These are phyloP conservation scores for Aulostomus chinensis DNA, from an alignment of 2,797 vertebrate species.

Conservation along the genomic window DNA sequence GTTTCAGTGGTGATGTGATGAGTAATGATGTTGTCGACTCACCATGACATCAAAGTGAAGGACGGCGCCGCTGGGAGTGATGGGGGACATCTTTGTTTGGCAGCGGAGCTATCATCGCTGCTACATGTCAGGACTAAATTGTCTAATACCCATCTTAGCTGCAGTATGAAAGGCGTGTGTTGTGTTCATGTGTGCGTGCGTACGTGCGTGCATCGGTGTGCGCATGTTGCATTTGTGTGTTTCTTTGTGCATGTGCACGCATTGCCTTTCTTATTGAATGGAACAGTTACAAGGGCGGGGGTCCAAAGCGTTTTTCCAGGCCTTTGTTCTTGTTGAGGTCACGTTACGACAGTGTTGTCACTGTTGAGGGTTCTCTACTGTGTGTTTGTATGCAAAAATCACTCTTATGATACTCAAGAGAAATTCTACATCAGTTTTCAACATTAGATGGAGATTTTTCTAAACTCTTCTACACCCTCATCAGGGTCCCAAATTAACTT, in stretches of 20 bases:
- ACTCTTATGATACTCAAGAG: slow-evolving; percentile 50
- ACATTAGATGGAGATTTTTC: slow-evolving; percentile 6
- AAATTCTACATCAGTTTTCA: slow-evolving; percentile 66
- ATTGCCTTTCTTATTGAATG: slow-evolving; percentile 71
- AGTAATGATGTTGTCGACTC: slow-evolving; percentile 72
- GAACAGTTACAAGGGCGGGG: slow-evolving; percentile 49
- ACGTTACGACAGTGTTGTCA: slow-evolving; percentile 47
- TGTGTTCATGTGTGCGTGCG: slow-evolving; percentile 45
- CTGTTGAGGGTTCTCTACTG: slow-evolving; percentile 52
- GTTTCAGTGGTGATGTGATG: slow-evolving; percentile 73
- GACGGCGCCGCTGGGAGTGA: slow-evolving; percentile 51
- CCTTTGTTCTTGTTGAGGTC: slow-evolving; percentile 65
- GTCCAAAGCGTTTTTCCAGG: slow-evolving; percentile 59
- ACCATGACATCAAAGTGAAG: slow-evolving; percentile 64
- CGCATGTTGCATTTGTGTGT: slow-evolving; percentile 74
- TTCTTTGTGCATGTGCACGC: slow-evolving; percentile 80
- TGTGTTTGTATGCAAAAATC: slow-evolving; percentile 70
- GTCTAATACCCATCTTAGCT: slow-evolving; percentile 66
- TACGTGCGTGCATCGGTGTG: slow-evolving; percentile 58
- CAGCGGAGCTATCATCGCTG: slow-evolving; percentile 50
- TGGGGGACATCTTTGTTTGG: slow-evolving; percentile 40
- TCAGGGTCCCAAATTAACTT: too few relatives aligned
- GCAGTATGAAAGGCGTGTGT: slow-evolving; percentile 63
- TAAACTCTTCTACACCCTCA: too few relatives aligned
- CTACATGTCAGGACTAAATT: slow-evolving; percentile 62